Evolutionary conservation across 2,888 invertebrate species (phyloP).

Genomic region (Hybos culiciformis): DNA sequence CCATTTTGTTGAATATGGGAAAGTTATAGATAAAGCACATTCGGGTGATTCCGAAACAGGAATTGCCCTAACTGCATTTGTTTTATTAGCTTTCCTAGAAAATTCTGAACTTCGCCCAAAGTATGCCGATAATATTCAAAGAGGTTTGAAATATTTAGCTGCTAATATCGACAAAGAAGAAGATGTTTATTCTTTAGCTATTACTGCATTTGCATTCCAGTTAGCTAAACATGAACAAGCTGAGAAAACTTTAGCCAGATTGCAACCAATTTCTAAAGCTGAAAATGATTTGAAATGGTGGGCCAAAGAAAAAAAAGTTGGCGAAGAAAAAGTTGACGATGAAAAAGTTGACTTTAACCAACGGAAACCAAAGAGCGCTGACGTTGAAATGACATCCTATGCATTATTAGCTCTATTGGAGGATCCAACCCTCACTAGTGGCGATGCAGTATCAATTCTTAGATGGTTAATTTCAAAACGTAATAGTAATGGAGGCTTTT

Average conservation of each 20-base stretch:
- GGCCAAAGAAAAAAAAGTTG: constrained; percentile 50
- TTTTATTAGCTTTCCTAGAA: constrained; percentile 60
- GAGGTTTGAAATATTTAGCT: constrained; percentile 62
- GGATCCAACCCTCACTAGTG: too few relatives aligned
- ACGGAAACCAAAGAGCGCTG: constrained; percentile 48
- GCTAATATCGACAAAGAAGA: constrained; percentile 48
- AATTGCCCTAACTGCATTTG: constrained; percentile 67
- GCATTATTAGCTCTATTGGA: constrained; percentile 56
- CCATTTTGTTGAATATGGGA: constrained; percentile 68
- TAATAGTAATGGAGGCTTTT: constrained; percentile 54
- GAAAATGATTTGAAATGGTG: constrained; percentile 63
- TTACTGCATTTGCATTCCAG: constrained; percentile 64
- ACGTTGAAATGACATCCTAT: constrained; percentile 78
- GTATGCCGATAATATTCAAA: constrained; percentile 56
- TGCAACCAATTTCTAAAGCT: constrained; percentile 38
- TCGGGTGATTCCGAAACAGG: constrained; percentile 52
- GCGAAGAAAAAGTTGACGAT: constrained; percentile 36
- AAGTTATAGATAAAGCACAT: constrained; percentile 45
- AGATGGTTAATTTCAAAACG: constrained; percentile 60
- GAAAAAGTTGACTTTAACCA: constrained; percentile 50
- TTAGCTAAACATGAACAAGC: constrained; percentile 58
- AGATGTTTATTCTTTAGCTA: constrained; percentile 61
- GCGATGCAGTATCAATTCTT: constrained; percentile 40
- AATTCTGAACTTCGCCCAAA: constrained; percentile 29
- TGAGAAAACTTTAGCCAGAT: constrained; percentile 44